These are phyloP conservation scores for Acanthopagrus latus DNA, from an alignment of 2,797 vertebrate species.

Conservation along the genomic window DNA sequence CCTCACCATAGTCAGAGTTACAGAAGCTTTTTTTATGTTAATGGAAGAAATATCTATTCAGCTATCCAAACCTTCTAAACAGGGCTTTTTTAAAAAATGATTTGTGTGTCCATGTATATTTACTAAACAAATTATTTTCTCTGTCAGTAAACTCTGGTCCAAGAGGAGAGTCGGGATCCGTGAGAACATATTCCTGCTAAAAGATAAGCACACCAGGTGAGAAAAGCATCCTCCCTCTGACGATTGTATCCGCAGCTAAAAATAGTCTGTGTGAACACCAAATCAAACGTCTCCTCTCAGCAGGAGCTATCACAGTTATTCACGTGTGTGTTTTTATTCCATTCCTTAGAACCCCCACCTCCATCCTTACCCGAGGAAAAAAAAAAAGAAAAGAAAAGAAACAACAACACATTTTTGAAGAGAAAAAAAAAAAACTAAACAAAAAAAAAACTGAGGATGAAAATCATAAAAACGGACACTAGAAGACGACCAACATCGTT, in stretches of 20 bases:
- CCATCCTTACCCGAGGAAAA: constrained; percentile 49
- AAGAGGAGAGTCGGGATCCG: constrained; percentile 91
- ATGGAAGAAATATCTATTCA: neutral
- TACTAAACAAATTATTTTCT: constrained; percentile 28
- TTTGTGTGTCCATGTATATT: neutral
- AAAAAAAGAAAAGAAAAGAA: constrained; percentile 29
- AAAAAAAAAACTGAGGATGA: constrained; percentile 45
- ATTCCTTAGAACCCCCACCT: constrained; percentile 62
- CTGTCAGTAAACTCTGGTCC: constrained; percentile 87
- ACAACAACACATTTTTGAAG: constrained; percentile 51
- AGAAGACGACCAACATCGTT: constrained; percentile 68
- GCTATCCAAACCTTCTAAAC: neutral
- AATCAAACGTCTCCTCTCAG: constrained; percentile 20
- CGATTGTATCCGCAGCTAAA: constrained; percentile 10
- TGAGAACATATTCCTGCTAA: constrained; percentile 97
- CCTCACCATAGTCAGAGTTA: neutral
- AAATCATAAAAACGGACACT: constrained; percentile 66
- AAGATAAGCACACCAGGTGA: constrained; percentile 86
- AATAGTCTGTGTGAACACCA: constrained; percentile 25
- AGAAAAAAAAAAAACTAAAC: constrained; percentile 42
- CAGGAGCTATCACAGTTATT: constrained; percentile 4
- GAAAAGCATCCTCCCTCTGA: constrained; percentile 21
- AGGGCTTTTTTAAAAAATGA: neutral
- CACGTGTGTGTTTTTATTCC: constrained; percentile 36
- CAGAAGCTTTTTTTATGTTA: neutral